phyloP scores from a whole-genome alignment of 92 coral and sea anemone species.

The Metridium senile region DNA sequence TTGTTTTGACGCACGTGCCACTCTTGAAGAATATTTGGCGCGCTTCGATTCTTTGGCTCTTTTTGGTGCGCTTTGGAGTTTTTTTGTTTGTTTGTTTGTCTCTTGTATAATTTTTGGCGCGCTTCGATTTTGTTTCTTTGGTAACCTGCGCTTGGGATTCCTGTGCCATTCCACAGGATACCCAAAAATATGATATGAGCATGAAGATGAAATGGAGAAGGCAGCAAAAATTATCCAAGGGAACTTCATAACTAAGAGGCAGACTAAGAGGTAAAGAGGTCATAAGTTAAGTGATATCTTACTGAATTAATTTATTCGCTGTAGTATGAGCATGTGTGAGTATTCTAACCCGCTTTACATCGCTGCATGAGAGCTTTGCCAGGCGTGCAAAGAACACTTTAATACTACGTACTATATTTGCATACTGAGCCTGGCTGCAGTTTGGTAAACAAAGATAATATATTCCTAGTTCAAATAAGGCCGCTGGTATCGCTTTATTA shows the following conservation, averaged over 20 bases:
- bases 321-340: neutral
- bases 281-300: slow-evolving; percentile 6
- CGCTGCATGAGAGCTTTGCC: neutral
- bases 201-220: slow-evolving; percentile 5
- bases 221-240: slow-evolving; percentile 3
- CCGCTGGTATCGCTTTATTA: neutral
- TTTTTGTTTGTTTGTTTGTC: neutral
- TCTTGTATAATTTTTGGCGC: neutral
- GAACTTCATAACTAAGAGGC: neutral
- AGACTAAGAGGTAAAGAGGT: no score
- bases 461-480: neutral
- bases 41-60: no score
- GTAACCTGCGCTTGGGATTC: no score
- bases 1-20: no score
- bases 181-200: neutral
- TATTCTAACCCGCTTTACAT: neutral
- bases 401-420: neutral
- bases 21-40: no score
- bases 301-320: neutral
- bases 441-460: neutral
- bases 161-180: slow-evolving; percentile 5
- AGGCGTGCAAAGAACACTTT: neutral
- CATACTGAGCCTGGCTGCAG: neutral
- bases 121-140: neutral
- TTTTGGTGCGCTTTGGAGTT: no score